A percentile compares a stretch with the other conserved stretches of the same genome.
Evolutionary conservation across 1,140 invertebrate species (phyloP).

Genomic region (Latrodectus geometricus): DNA sequence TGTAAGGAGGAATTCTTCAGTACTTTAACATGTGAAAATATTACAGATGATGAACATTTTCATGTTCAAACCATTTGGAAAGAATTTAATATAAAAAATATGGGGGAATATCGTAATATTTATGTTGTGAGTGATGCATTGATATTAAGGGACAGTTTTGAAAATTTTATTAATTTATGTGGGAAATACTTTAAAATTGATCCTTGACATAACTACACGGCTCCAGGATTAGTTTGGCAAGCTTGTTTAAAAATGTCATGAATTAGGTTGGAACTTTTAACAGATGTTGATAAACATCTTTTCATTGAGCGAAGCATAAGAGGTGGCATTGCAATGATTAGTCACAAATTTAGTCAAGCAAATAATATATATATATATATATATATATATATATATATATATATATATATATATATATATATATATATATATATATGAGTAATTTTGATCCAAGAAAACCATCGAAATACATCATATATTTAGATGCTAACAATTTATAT

Average conservation of each 20-base stretch:
- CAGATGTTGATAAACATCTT: slow-evolving; percentile 63
- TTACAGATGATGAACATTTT: too few species aligned
- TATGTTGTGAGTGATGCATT: too few species aligned
- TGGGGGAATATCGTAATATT: too few species aligned
- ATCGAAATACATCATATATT: slow-evolving; percentile 64
- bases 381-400: slow-evolving; percentile 53
- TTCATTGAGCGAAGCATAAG: slow-evolving; percentile 64
- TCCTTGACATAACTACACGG: slow-evolving; percentile 62
- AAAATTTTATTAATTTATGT: too few species aligned
- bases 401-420: slow-evolving; percentile 60
- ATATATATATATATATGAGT: slow-evolving; percentile 7
- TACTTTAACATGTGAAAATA: too few species aligned
- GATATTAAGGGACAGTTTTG: too few species aligned
- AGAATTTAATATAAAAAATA: too few species aligned
- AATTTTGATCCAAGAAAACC: slow-evolving; percentile 9
- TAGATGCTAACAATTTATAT: slow-evolving; percentile 65
- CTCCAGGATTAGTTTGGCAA: slow-evolving; percentile 64
- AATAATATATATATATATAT: slow-evolving; percentile 64
- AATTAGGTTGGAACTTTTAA: slow-evolving; percentile 64
- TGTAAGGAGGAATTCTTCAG: too few species aligned
- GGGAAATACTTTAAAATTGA: slow-evolving; percentile 65
- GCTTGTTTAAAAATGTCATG: slow-evolving; percentile 64
- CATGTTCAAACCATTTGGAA: too few species aligned
- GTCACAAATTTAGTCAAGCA: slow-evolving; percentile 62
- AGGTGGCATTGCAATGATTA: slow-evolving; percentile 60